Base-by-base conservation (phyloP, 2,888 invertebrate species). In the Microctonus aethiopoides region DNA sequence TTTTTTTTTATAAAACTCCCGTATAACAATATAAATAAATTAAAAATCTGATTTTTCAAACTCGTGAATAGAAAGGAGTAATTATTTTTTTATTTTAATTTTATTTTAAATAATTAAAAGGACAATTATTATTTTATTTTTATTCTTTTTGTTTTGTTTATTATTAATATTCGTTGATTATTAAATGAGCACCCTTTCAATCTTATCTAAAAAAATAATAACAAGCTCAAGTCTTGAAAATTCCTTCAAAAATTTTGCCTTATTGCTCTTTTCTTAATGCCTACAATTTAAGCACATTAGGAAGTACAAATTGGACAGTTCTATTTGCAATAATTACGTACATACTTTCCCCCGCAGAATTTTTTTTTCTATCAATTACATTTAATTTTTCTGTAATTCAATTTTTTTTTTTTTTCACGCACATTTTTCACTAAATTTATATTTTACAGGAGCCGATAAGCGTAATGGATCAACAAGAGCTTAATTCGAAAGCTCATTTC, bases 171-270 rank as follows among this genome's bases (percentile, higher is more conserved):
- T 46, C 16, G 46, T 16, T 16, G 20, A 64, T n/a, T 64, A 54
- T 54, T 24, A 54, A 61, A 74, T 72, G 71, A 74, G 75, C 74
- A 72, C 73, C 74, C 72, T 74, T 70, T 71, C 72, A 72, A 75
- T 74, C 70, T 73, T 74, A 74, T 62, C 75, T 72, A 72, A 72
- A 59, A 68, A 59, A 69, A 69, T 61, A 57, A 63, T 56, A 64
- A 75, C 65, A 75, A 72, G 72, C 73, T 71, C 70, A 36, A 73
- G 70, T 67, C 67, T 57, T 68, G 56, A 63, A 59, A 63, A 41
- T 63, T 67, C 57, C 36, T 46, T 60, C 67, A 59, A 68, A 54
- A 64, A n/a, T 41, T 41, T 51, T 56, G 29, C n/a, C 36, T 22
- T 51, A 52, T 54, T 62, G 26, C 57, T 59, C 57, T 16, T 20